Percentiles rank a stretch among this genome's conserved stretches.
Evolutionary conservation across 2,888 invertebrate genomes (phyloP).

Genomic region (Eristalinus sepulchralis): DNA sequence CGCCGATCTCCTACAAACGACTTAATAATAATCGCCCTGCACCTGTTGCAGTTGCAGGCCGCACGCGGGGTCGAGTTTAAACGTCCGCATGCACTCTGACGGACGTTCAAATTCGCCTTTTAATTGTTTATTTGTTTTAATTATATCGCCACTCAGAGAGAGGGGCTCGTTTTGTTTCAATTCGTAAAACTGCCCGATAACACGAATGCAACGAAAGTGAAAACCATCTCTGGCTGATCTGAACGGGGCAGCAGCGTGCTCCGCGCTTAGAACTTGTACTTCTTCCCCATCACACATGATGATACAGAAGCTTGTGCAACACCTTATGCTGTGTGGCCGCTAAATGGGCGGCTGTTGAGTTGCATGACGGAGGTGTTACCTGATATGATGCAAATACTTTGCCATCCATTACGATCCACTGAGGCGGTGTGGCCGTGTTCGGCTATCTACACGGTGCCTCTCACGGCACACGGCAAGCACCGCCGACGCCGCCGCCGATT

Average conservation of each 20-base stretch:
- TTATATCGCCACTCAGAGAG: slow-evolving; percentile 43
- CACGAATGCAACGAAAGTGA: slow-evolving; percentile 64
- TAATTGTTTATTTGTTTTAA: slow-evolving; percentile 71
- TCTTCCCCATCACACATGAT: slow-evolving; percentile 5
- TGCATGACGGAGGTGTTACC: slow-evolving; percentile 69
- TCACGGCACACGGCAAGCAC: not conserved
- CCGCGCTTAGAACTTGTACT: not conserved
- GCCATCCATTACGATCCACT: slow-evolving; percentile 64
- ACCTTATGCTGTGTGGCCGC: slow-evolving; percentile 49
- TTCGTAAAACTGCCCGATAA: slow-evolving; percentile 41
- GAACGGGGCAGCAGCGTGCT: not conserved
- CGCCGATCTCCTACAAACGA: slow-evolving; percentile 44
- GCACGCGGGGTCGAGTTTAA: not conserved
- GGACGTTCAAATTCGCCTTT: slow-evolving; percentile 38
- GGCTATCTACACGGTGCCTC: not conserved
- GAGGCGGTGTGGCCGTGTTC: slow-evolving; percentile 23
- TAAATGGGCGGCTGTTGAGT: slow-evolving; percentile 56
- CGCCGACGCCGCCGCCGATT: slow-evolving; percentile 12
- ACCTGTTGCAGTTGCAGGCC: slow-evolving; percentile 59
- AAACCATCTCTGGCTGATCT: not conserved
- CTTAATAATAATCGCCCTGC: slow-evolving; percentile 67
- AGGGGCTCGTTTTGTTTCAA: slow-evolving; percentile 16
- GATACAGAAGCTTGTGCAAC: slow-evolving; percentile 66
- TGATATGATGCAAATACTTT: slow-evolving; percentile 67
- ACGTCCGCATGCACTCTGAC: slow-evolving; percentile 5